A percentile compares a stretch with the other conserved stretches of the same genome.
Conservation (phyloP, 2,888 invertebrate genomes). For the Cacoxenus indagator region DNA sequence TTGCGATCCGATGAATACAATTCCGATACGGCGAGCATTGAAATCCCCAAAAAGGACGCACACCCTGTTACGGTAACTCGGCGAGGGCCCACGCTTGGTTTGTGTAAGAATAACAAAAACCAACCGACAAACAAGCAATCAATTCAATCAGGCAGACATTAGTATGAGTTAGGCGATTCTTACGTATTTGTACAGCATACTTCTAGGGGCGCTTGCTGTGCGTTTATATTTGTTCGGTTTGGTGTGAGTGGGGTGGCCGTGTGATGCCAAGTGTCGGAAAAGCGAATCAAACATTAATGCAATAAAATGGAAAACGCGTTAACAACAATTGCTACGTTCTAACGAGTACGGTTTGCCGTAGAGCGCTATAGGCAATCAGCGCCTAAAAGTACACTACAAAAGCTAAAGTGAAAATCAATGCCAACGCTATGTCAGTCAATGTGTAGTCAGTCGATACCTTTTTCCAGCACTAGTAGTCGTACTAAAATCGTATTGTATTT, state of each 20-base stretch:
- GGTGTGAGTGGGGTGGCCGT: background rate
- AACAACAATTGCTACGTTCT: conserved; percentile 55
- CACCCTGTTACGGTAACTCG: background rate
- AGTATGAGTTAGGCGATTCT: background rate
- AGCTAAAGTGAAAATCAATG: background rate
- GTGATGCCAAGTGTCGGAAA: conserved; percentile 30
- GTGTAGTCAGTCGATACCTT: conserved; percentile 4
- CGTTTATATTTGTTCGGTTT: background rate
- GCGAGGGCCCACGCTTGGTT: background rate
- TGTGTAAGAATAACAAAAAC: conserved; percentile 25
- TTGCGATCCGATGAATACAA: conserved; percentile 1
- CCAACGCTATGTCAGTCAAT: background rate
- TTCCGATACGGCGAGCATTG: background rate
- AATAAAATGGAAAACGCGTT: conserved; percentile 67
- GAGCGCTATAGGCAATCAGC: conserved; percentile 22
- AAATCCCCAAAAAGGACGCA: background rate
- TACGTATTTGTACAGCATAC: background rate
- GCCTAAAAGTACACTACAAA: conserved; percentile 49
- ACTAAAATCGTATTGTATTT: conserved; percentile 15
- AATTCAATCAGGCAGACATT: conserved; percentile 47
- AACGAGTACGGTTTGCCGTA: background rate
- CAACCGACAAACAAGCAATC: conserved; percentile 42
- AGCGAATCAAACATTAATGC: conserved; percentile 66
- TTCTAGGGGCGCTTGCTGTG: background rate
- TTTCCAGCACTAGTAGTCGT: background rate